Evolutionary conservation across 2,888 invertebrate genomes (phyloP), one percentile per base, ranked within the genome.

Genomic region (Conops quadrifasciatus): DNA sequence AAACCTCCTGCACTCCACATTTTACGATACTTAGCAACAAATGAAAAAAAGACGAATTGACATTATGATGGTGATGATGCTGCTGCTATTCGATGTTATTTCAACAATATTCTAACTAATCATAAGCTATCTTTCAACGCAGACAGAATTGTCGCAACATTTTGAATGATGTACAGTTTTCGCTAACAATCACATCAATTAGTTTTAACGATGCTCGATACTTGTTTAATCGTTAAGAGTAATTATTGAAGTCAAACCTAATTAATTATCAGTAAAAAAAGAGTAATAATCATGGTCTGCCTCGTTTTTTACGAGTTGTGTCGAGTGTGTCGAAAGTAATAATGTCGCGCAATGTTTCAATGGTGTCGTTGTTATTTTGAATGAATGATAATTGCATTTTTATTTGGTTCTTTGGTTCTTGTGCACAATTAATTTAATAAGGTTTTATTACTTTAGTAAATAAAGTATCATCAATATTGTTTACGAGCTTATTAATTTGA

Each of bases 131-230:
- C 36, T 36, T 7, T 36, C 5, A 36, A n/a, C n/a, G n/a, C n/a
- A n/a, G n/a, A n/a, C n/a, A n/a, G n/a, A n/a, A n/a, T n/a, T n/a
- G n/a, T 9, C 36, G 36, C 36, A 36, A 7, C 36, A 36, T 36
- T 36, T 36, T 9, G 36, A 36, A 7, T 36, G 30, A 60, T 16
- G 15, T 58, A 24, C 24, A 11, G 49, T 68, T 68, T 43, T 60
- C 49, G 56, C n/a, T 53, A 63, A 58, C 26, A 64, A 70, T 47
- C 64, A 70, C 49, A 30, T 58, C 47, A 64, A 65, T 70, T 70
- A 65, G 19, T 70, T n/a, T 64, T 70, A 28, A 70, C 58, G 64
- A 65, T 56, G 66, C 30, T 21, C 30, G 45, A 36, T 30, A 53
- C 53, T 66, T 45, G 53, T 13, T 53, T 13, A 66, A 13, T 56